Conservation (phyloP, 2,113 vertebrate genomes). For the Hiodon alosoides region DNA sequence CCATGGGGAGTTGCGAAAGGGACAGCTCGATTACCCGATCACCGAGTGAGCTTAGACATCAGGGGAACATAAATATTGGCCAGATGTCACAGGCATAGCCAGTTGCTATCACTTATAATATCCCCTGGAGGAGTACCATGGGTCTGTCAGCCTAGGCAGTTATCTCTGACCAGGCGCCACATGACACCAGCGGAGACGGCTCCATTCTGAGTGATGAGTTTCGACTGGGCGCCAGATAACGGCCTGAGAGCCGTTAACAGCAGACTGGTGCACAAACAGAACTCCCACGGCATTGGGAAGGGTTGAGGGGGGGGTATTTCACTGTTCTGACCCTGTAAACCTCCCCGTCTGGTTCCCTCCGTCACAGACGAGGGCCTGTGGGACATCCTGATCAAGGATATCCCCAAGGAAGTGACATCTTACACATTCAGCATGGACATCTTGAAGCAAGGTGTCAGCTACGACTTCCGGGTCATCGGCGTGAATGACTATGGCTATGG, state of each 20-base stretch:
- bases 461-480: conserved; percentile 91
- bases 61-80: no score
- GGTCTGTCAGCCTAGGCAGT: conserved; percentile 2
- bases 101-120: not conserved
- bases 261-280: not conserved
- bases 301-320: not conserved
- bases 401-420: conserved; percentile 90
- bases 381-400: conserved; percentile 97
- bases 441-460: conserved; percentile 89
- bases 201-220: not conserved
- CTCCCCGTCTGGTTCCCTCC: not conserved
- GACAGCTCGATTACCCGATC: conserved; percentile 24
- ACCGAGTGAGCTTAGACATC: not conserved
- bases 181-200: not conserved
- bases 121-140: not conserved
- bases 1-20: not conserved
- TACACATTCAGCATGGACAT: conserved; percentile 94
- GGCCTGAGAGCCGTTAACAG: not conserved
- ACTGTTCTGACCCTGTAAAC: not conserved
- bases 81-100: no score
- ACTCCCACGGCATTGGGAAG: not conserved
- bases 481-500: conserved; percentile 94
- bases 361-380: conserved; percentile 87
- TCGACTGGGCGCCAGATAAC: not conserved
- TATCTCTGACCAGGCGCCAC: not conserved